Evolutionary conservation across 2,797 vertebrate genomes (phyloP).

Genomic region (Dryobates pubescens): DNA sequence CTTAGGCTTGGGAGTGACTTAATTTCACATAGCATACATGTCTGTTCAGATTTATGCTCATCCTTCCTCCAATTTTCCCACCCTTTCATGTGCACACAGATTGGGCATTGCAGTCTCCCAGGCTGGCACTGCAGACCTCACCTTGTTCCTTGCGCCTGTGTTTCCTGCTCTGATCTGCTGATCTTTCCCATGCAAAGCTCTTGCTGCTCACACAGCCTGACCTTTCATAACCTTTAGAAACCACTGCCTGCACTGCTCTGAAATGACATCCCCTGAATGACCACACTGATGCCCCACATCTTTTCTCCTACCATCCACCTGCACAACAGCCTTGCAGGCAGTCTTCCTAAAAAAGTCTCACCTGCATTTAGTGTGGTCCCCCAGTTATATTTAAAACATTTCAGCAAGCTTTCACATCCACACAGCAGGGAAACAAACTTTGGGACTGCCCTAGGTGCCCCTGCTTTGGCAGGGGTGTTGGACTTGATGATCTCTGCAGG

Average conservation of each 20-base stretch:
- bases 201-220: conserved; percentile 83
- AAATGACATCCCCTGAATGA: not conserved
- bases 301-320: not conserved
- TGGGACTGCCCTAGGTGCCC: too few relatives aligned
- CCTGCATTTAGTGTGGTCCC: not conserved
- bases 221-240: conserved; percentile 75
- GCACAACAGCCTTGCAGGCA: not conserved
- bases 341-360: not conserved
- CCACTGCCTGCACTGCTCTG: not conserved
- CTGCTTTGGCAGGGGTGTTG: too few relatives aligned
- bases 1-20: not conserved
- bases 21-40: not conserved
- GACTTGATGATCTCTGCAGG: too few relatives aligned
- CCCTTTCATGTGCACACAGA: not conserved
- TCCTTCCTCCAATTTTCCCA: not conserved
- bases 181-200: not conserved
- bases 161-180: not conserved
- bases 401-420: not conserved
- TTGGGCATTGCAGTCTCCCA: not conserved
- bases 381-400: not conserved
- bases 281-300: accelerated
- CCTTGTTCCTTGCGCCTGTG: not conserved
- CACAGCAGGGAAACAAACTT: not conserved
- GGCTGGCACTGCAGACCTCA: not conserved
- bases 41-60: not conserved